Conservation (phyloP, 2,888 invertebrate species). For the Lucinisca nassula region DNA sequence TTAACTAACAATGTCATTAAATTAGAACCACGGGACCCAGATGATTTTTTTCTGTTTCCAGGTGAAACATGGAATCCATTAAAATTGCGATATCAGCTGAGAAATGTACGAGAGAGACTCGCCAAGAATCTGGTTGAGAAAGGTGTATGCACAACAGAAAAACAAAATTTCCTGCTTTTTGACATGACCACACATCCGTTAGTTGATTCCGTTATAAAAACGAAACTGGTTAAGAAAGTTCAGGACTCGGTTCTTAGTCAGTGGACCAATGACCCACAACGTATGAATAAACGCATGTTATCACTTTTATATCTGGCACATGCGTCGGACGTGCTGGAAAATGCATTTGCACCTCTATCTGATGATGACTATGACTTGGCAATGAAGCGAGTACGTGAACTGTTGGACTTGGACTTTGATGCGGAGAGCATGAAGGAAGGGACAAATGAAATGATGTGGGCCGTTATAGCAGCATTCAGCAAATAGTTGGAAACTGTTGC, state of each 20-base stretch:
- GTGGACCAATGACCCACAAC: conserved; percentile 98
- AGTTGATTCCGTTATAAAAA: conserved; percentile 98
- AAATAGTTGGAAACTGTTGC: conserved; percentile 92
- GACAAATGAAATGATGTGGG: conserved; percentile 96
- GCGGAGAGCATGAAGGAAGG: conserved; percentile 95
- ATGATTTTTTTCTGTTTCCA: conserved; percentile 87
- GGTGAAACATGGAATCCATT: conserved; percentile 99
- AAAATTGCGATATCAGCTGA: conserved; percentile 98
- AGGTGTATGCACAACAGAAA: conserved; percentile 99
- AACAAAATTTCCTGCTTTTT: conserved; percentile 99
- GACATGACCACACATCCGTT: conserved; percentile 99
- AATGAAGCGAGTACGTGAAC: conserved; percentile 98
- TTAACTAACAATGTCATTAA: no score
- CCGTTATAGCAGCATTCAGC: conserved; percentile 99
- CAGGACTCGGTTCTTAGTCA: conserved; percentile 98
- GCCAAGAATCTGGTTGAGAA: conserved; percentile 99
- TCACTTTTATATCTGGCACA: conserved; percentile 98
- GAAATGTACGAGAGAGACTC: conserved; percentile 99
- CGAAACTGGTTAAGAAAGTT: conserved; percentile 97
- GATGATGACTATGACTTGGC: conserved; percentile 98
- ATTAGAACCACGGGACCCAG: no score
- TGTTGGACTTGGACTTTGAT: conserved; percentile 99
- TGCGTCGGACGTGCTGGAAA: conserved; percentile 99
- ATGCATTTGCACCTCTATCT: conserved; percentile 99
- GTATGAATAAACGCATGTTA: conserved; percentile 98